Conservation (phyloP, 2,797 vertebrate genomes). For the Babyrousa celebensis region DNA sequence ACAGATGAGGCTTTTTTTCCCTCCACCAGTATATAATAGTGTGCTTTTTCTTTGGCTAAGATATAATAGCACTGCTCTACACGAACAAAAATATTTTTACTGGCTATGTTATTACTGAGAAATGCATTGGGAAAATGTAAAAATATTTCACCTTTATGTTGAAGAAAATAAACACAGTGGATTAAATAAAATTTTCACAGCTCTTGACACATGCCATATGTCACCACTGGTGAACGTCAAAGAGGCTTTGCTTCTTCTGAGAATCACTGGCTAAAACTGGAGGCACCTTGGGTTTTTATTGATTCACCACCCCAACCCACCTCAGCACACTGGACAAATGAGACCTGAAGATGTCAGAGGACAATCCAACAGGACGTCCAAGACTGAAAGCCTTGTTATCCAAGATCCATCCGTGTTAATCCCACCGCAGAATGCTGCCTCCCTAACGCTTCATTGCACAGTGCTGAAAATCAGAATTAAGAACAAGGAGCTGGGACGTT, state of each 20-base stretch:
- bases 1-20: constrained; percentile 77
- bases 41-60: constrained; percentile 78
- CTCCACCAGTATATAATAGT: constrained; percentile 67
- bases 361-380: not conserved
- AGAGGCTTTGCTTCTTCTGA: constrained; percentile 48
- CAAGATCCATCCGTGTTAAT: not conserved
- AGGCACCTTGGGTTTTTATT: not conserved
- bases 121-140: constrained; percentile 84
- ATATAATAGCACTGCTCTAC: constrained; percentile 80
- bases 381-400: not conserved
- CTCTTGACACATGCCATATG: constrained; percentile 78
- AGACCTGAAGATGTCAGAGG: constrained; percentile 28
- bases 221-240: constrained; percentile 64
- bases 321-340: not conserved
- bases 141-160: constrained; percentile 87
- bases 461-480: not conserved
- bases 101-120: constrained; percentile 84
- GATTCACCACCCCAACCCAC: not conserved
- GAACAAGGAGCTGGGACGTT: not conserved
- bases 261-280: not conserved
- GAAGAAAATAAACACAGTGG: constrained; percentile 81
- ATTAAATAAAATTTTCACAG: constrained; percentile 84
- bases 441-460: not conserved
- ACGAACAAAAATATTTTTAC: constrained; percentile 85
- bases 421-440: not conserved